Conservation (phyloP, 2,888 invertebrate genomes). For the Brachypalpus laphriformis region DNA sequence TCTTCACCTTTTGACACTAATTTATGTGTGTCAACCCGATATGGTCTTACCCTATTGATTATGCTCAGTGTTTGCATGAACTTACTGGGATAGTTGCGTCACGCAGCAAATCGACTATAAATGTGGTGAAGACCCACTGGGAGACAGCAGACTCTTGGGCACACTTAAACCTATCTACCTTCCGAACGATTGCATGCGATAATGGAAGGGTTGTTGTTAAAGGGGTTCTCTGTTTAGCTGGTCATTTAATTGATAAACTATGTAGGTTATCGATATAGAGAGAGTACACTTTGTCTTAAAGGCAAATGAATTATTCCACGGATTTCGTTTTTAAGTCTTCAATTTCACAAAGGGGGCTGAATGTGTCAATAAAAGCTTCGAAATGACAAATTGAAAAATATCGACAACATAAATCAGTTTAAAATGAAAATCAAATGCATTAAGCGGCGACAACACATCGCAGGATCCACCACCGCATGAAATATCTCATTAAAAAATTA, state of each 20-base stretch:
- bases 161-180: constrained; percentile 5
- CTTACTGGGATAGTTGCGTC: constrained; percentile 20
- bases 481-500: constrained; percentile 30
- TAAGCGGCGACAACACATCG: neutral
- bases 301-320: neutral
- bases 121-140: neutral
- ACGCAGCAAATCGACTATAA: constrained; percentile 12
- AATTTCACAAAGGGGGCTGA: neutral
- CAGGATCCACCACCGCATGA: neutral
- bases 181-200: neutral
- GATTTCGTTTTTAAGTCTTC: neutral
- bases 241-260: constrained; percentile 33
- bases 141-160: constrained; percentile 12
- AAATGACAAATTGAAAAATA: neutral
- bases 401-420: neutral
- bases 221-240: constrained; percentile 17
- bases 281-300: too few relatives aligned
- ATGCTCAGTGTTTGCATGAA: neutral
- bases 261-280: neutral
- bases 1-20: constrained; percentile 55
- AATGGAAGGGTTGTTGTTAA: constrained; percentile 1
- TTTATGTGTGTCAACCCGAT: constrained; percentile 52
- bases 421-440: neutral
- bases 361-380: neutral
- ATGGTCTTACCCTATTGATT: constrained; percentile 34